phyloP scores from a whole-genome alignment of 64 coral and sea anemone genomes.

The Montipora capricornis region DNA sequence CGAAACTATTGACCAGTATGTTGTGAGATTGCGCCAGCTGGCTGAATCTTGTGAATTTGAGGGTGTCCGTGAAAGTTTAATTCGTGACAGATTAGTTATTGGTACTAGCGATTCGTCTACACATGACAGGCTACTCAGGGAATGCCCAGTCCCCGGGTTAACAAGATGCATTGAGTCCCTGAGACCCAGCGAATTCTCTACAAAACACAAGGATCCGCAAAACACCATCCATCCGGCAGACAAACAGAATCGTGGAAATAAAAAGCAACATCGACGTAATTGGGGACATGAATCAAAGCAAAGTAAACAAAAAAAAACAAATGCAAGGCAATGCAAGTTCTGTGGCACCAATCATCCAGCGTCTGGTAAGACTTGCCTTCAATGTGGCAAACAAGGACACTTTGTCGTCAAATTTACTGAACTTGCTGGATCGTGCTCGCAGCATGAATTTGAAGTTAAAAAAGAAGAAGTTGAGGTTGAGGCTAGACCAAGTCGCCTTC shows the following conservation, averaged over 20 bases:
- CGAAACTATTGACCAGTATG: no score
- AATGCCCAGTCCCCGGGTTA: neutral
- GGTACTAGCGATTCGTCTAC: neutral
- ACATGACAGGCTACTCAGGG: neutral
- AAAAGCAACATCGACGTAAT: neutral
- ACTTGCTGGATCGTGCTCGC: no score
- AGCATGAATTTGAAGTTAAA: no score
- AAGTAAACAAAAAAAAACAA: neutral
- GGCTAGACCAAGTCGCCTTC: no score
- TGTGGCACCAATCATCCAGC: conserved; percentile 13
- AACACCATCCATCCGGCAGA: neutral
- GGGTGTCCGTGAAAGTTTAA: neutral
- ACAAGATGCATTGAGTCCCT: neutral
- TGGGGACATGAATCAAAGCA: no score
- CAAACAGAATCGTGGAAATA: neutral
- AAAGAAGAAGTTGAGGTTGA: no score
- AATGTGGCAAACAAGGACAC: conserved; percentile 20
- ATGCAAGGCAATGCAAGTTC: neutral
- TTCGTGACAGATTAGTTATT: conserved; percentile 7
- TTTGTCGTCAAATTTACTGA: neutral
- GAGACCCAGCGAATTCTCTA: no score
- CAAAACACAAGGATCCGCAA: neutral
- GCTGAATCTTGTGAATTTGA: no score
- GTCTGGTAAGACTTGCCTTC: conserved; percentile 13
- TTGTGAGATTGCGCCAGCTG: no score